These are phyloP conservation scores for Hyposoter dolosus DNA, from an alignment of 2,888 invertebrate species.

Conservation along the genomic window DNA sequence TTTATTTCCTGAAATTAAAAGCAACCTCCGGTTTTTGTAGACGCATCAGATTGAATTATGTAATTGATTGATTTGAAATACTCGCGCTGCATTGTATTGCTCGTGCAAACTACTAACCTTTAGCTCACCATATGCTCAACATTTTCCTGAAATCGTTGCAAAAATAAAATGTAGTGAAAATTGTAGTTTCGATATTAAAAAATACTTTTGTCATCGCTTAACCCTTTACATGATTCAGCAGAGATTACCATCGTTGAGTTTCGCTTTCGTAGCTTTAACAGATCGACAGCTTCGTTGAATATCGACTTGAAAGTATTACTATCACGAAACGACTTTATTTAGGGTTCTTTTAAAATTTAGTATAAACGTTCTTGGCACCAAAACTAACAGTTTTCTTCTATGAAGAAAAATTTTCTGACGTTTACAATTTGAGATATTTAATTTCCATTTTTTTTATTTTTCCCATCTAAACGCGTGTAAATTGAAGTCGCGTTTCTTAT, in stretches of 20 bases:
- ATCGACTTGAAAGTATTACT: not conserved
- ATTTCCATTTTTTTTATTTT: too few relatives aligned
- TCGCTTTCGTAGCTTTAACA: not conserved
- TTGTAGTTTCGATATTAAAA: not conserved
- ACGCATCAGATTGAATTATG: conserved; percentile 4
- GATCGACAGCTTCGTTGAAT: not conserved
- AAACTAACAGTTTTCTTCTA: too few relatives aligned
- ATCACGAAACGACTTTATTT: too few relatives aligned
- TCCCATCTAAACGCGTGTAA: too few relatives aligned
- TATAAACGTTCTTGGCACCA: too few relatives aligned
- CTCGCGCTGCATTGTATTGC: conserved; percentile 16
- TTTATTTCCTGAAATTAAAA: not conserved
- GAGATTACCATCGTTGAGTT: conserved; percentile 1
- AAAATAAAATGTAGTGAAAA: not conserved
- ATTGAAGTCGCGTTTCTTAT: too few relatives aligned
- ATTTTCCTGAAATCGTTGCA: not conserved
- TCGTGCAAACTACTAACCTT: not conserved
- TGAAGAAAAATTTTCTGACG: too few relatives aligned
- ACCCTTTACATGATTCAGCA: not conserved
- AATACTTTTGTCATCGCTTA: not conserved
- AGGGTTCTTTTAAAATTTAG: too few relatives aligned
- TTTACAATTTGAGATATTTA: too few relatives aligned
- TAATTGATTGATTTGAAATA: not conserved
- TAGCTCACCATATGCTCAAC: not conserved
- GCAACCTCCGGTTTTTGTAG: not conserved